Evolutionary conservation across 2,888 invertebrate species (phyloP).

Genomic region (Mechanitis messenoides): DNA sequence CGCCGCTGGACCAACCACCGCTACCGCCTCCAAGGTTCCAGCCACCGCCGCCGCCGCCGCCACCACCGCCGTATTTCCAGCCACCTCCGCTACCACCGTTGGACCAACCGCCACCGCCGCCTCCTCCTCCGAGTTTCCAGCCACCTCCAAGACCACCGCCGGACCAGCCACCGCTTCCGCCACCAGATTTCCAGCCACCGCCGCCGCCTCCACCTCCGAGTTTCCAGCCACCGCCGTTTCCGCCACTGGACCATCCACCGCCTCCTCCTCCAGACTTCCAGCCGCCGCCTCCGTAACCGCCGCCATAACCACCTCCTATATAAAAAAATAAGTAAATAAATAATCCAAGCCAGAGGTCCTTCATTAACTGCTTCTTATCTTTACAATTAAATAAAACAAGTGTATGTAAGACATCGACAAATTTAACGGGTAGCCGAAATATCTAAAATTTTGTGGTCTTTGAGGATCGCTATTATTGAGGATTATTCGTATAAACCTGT

Average conservation of each 20-base stretch:
- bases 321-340: slow-evolving; percentile 12
- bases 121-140: slow-evolving; percentile 35
- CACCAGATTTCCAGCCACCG: slow-evolving; percentile 17
- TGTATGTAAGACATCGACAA: too few species aligned
- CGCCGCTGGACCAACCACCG: slow-evolving; percentile 36
- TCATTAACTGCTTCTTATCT: too few species aligned
- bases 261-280: slow-evolving; percentile 26
- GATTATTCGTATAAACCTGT: too few species aligned
- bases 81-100: slow-evolving; percentile 36
- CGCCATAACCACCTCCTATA: slow-evolving; percentile 32
- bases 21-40: slow-evolving; percentile 45
- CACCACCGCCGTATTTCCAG: slow-evolving; percentile 31
- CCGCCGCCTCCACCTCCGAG: slow-evolving; percentile 35
- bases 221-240: slow-evolving; percentile 30
- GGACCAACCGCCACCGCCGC: slow-evolving; percentile 32
- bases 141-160: slow-evolving; percentile 31
- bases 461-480: too few species aligned
- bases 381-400: too few species aligned
- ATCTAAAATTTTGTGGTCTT: too few species aligned
- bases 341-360: too few species aligned
- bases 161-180: slow-evolving; percentile 31
- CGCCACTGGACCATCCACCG: slow-evolving; percentile 31
- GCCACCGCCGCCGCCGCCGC: slow-evolving; percentile 44
- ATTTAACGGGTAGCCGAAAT: too few species aligned
- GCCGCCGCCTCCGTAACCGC: slow-evolving; percentile 22